A percentile compares a stretch with the other conserved stretches of the same genome.
phyloP scores from a whole-genome alignment of 2,888 invertebrate species.

The Minunthozetes semirufus region DNA sequence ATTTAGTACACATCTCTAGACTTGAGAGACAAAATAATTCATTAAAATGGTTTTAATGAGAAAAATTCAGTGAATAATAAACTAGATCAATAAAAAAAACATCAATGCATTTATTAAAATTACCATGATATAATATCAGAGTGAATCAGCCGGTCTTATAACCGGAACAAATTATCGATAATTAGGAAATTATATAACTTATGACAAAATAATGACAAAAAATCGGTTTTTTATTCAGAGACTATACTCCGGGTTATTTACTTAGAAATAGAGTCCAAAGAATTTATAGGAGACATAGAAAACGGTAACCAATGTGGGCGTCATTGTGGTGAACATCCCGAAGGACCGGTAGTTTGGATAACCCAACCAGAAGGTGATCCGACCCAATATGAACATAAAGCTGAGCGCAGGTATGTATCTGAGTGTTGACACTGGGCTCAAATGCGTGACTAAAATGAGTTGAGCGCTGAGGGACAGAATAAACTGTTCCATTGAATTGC shows the following conservation, averaged over 20 bases:
- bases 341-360: slow-evolving; percentile 33
- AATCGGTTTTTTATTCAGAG: too few species aligned
- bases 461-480: slow-evolving; percentile 15
- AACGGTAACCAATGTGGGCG: neutral
- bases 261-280: neutral
- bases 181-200: too few species aligned
- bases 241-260: neutral
- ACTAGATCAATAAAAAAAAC: too few species aligned
- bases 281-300: neutral
- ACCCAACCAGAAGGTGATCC: slow-evolving; percentile 32
- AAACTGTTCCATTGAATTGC: slow-evolving; percentile 34
- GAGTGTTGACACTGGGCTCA: neutral
- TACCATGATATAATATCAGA: too few species aligned
- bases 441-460: slow-evolving; percentile 8
- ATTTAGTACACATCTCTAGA: too few species aligned
- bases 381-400: slow-evolving; percentile 22
- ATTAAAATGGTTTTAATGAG: too few species aligned
- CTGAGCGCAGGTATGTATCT: slow-evolving; percentile 32
- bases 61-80: too few species aligned
- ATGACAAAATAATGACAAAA: too few species aligned
- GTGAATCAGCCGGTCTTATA: too few species aligned
- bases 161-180: too few species aligned
- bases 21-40: too few species aligned
- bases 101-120: too few species aligned
- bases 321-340: slow-evolving; percentile 16